These are phyloP conservation scores for Eustalomyia histrio DNA, from an alignment of 2,888 invertebrate genomes.

Conservation along the genomic window DNA sequence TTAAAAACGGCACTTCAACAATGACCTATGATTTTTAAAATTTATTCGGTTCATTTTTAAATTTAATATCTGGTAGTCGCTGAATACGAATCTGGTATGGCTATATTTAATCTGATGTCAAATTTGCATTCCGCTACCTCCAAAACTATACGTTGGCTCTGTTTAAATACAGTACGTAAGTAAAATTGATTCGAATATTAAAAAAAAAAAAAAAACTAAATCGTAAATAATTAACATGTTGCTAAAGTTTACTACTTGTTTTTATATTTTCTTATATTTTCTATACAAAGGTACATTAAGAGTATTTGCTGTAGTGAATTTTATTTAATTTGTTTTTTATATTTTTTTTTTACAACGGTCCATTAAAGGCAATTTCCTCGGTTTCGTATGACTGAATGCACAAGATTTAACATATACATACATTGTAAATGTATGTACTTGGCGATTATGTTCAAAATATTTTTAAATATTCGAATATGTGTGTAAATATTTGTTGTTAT, in stretches of 20 bases:
- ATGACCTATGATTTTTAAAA: too few relatives aligned
- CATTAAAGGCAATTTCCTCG: slow-evolving; percentile 65
- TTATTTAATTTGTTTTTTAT: slow-evolving; percentile 20
- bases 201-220: slow-evolving; percentile 41
- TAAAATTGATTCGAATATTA: background rate
- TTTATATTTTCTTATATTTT: slow-evolving; percentile 15
- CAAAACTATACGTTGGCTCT: too few relatives aligned
- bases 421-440: background rate
- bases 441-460: background rate
- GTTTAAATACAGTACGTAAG: background rate
- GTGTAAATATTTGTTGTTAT: slow-evolving; percentile 11
- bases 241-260: slow-evolving; percentile 47
- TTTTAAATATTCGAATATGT: background rate
- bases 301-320: slow-evolving; percentile 21
- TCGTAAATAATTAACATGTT: slow-evolving; percentile 66
- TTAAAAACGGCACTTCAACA: too few relatives aligned
- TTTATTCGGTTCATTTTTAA: too few relatives aligned
- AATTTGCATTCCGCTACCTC: too few relatives aligned
- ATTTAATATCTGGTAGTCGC: too few relatives aligned
- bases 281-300: slow-evolving; percentile 31
- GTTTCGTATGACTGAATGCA: slow-evolving; percentile 53
- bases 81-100: too few relatives aligned
- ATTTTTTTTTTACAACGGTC: slow-evolving; percentile 45
- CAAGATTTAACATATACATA: slow-evolving; percentile 2
- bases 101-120: too few relatives aligned